Conservation (phyloP, 2,113 vertebrate species). For the Alethe diademata region DNA sequence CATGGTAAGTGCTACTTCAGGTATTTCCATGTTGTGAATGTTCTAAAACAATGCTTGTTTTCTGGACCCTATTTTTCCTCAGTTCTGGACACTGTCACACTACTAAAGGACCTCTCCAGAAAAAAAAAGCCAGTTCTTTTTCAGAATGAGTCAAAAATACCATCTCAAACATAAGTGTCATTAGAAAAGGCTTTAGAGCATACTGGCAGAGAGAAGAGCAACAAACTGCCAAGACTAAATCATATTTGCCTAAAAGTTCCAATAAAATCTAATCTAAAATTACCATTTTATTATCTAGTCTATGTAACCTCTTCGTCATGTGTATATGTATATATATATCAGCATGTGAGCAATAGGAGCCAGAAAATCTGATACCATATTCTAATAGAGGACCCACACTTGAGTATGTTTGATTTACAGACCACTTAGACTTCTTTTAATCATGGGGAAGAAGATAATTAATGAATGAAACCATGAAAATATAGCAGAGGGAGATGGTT, state of each 20-base stretch:
- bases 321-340: not conserved
- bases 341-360: not conserved
- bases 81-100: not conserved
- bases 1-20: rapidly evolving
- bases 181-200: not conserved
- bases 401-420: not conserved
- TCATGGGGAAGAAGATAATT: not conserved
- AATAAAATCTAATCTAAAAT: not conserved
- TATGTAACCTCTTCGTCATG: not conserved
- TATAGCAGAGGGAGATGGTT: not conserved
- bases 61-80: not conserved
- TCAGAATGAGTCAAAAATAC: not conserved
- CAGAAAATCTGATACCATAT: not conserved
- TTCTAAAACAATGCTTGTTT: not conserved
- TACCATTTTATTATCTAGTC: not conserved
- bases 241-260: not conserved
- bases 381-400: not conserved
- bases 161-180: not conserved
- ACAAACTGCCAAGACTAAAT: not conserved
- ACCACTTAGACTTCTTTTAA: not conserved
- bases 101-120: not conserved
- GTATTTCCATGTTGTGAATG: not conserved
- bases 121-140: not conserved
- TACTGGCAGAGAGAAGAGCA: not conserved
- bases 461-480: not conserved